Evolutionary conservation across 2,113 vertebrate species (phyloP).

Genomic region (Ramphastos sulfuratus): DNA sequence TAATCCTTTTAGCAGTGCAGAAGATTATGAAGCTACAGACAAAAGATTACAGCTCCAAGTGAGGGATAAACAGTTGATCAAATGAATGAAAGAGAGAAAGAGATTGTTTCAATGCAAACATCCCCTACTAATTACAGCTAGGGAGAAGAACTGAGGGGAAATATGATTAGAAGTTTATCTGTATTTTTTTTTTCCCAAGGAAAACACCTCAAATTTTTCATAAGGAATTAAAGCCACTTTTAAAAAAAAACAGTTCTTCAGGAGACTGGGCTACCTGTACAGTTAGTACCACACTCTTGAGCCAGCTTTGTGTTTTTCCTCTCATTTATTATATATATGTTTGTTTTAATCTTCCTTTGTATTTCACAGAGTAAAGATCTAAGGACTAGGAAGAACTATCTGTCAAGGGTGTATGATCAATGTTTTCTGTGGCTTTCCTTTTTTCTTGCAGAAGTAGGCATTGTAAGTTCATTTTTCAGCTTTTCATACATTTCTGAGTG

Average conservation of each 20-base stretch:
- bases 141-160: neutral
- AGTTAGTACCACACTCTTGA: neutral
- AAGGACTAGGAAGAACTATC: neutral
- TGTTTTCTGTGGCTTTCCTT: neutral
- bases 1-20: slow-evolving; percentile 44
- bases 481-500: neutral
- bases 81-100: slow-evolving; percentile 45
- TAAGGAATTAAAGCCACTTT: neutral
- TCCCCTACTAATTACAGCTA: neutral
- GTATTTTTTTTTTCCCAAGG: neutral
- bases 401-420: accelerated
- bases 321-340: neutral
- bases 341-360: neutral
- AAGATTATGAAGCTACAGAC: slow-evolving; percentile 47
- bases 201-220: neutral
- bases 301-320: neutral
- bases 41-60: slow-evolving; percentile 56
- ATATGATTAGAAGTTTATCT: neutral
- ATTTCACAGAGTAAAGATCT: neutral
- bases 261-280: neutral
- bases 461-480: neutral
- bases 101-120: slow-evolving; percentile 58
- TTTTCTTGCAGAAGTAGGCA: neutral
- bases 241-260: neutral
- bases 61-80: slow-evolving; percentile 54